A percentile compares a stretch with the other conserved stretches of the same genome.
Evolutionary conservation across 2,888 invertebrate genomes (phyloP).

Genomic region (Odontomyia ornata): DNA sequence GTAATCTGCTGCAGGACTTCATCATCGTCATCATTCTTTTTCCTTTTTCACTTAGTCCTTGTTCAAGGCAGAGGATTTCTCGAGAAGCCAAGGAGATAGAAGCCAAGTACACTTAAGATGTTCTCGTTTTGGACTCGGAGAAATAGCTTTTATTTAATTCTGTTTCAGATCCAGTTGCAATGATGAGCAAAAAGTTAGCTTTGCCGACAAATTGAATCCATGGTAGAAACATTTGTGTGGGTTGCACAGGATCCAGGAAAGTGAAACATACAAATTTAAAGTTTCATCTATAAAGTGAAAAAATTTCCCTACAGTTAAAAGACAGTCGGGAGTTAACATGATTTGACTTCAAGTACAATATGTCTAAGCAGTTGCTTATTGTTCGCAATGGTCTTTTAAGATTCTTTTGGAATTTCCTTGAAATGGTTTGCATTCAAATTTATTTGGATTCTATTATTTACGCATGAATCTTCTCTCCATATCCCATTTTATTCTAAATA

Average conservation of each 20-base stretch:
- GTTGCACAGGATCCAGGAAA: background rate
- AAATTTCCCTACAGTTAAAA: no score
- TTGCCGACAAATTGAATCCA: background rate
- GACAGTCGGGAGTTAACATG: no score
- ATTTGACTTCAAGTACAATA: no score
- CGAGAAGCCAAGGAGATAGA: background rate
- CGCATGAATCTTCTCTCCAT: no score
- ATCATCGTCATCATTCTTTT: background rate
- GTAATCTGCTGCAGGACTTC: constrained; percentile 20
- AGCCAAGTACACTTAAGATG: constrained; percentile 15
- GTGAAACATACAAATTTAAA: background rate
- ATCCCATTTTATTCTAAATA: no score
- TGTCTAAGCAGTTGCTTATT: no score
- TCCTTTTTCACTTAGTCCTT: background rate
- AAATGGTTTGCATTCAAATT: no score
- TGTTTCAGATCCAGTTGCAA: background rate
- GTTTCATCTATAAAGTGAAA: no score
- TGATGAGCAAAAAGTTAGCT: background rate
- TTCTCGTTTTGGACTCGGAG: constrained; percentile 15
- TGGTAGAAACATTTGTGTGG: background rate
- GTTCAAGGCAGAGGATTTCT: background rate
- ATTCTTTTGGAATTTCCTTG: no score
- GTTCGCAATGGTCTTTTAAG: no score
- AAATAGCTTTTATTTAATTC: constrained; percentile 37
- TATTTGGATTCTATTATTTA: no score